Base-by-base conservation (phyloP, 2,888 invertebrate genomes). In the Ctenicera cuprea region DNA sequence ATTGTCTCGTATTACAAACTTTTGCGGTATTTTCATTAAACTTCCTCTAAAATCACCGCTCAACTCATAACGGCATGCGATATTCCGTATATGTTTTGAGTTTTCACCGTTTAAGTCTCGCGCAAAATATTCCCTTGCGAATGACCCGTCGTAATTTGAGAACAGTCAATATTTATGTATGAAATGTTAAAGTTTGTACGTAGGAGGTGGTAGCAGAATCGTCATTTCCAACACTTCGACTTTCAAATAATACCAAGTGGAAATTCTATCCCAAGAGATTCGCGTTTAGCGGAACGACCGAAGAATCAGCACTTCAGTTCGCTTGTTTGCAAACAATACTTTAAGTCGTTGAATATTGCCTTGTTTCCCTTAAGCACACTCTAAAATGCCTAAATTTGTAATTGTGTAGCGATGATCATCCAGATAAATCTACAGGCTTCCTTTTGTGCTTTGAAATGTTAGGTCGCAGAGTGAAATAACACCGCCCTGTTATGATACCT, bases 291-390 rank as follows among this genome's bases (percentile, higher is more conserved):
- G 33, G 45, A 48, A 64, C 64, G 30, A 50, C 33, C 16, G 65
- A 54, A 66, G 38, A 66, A 66, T 66, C 65, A 54, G 33, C 65
- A 66, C 65, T 66, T 66, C 38, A 20, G 20, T 16, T 54, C 30
- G 54, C 54, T 50, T 54, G 54, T 54, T 54, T 54, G 14, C 54
- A 54, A 54, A 54, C 54, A 54, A 54, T 54, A 54, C 54, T 26
- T 54, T 54, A 26, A 52, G 8, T 8, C n/a, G 14, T 33, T 22
- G 54, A 50, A 54, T 54, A 30, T 54, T 30, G 54, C 54, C 50
- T 18, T 63, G 63, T 48, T 48, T 61, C 18, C 48, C 14, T 33
- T 33, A 33, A 63, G 63, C 33, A 63, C n/a, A 20, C 45, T 54
- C 54, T 26, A 54, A 33, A 54, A n/a, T 14, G 54, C 22, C 33